Base-by-base conservation (phyloP, 2,113 vertebrate species). In the Myotis yumanensis region DNA sequence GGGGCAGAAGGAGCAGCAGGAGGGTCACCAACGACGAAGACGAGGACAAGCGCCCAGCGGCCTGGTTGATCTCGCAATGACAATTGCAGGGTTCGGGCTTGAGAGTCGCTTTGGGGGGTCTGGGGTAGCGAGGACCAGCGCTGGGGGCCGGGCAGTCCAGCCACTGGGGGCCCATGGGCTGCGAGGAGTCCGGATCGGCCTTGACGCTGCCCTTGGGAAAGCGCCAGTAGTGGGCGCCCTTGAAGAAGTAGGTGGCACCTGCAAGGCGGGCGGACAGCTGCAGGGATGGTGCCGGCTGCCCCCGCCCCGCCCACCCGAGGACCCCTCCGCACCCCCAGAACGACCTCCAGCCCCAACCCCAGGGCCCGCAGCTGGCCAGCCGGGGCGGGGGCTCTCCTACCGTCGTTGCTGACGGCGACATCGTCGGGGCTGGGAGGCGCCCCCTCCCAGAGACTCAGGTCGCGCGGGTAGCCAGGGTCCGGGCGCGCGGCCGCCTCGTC, bases 221-320 rank as follows among this genome's bases (percentile, higher is more conserved):
- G 11, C 98, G 97, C 99, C 99, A 99, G 96, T 99, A 99, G 11
- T 97, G 90, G 73, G 97, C 95, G 48, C 98, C 98, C 96, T 99
- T 99, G 97, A 99, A 99, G 98, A 99, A 99, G 96, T 99, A 99
- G n/a, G 98, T 97, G 77, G 99, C 97, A 91, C 99, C 99, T 98
- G 96, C 5, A 3, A n/a, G 59, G 40, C 64, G 37, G 57, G 37
- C 22, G 52, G 37, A 25, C 28, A 37, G 4, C 51, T 37, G 40
- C 2, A 37, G 51, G 40, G 8, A 7, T 0, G 40, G 43, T 8
- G 35, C 46, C 0, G 7, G 23, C 80, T 11, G n/a, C 7, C n/a
- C 1, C n/a, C 32, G 18, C 54, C 25, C 40, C 7, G 5, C 12
- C 12, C 15, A 20, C 43, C 40, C 6, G 10, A 5, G 17, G 37